Evolutionary conservation across 2,888 invertebrate species (phyloP), one percentile per base, ranked within the genome.

Genomic region (Scaeva pyrastri): DNA sequence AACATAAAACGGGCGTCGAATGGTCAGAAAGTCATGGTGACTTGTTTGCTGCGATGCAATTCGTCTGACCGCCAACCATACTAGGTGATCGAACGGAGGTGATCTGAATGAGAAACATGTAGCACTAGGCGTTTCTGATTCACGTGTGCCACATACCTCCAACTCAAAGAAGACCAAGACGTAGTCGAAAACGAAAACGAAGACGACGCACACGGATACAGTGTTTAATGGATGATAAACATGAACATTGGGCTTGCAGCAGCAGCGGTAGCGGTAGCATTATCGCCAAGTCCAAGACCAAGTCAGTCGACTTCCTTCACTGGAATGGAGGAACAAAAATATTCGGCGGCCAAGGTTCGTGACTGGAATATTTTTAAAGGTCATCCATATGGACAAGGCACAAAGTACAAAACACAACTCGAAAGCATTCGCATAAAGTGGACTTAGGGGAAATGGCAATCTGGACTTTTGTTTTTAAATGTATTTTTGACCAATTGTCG

Each of bases 361-460:
- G 86, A 86, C 86, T 86, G 73, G 81, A 86, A 86, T 86, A 86
- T 86, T 77, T 86, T 86, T 86, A 86, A 76, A 81, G 86, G 86
- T 82, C 81, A 85, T 81, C 85, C 43, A n/a, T 77, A 21, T n/a
- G n/a, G n/a, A n/a, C n/a, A n/a, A n/a, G n/a, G n/a, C n/a, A n/a
- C n/a, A n/a, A n/a, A n/a, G n/a, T n/a, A n/a, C n/a, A n/a, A n/a
- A 39, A 31, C 60, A 70, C 68, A 77, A 16, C 68, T 60, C 19
- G n/a, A 45, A 16, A 52, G 41, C 31, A 31, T 31, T 56, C 19
- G 48, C 43, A 11, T 11, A 45, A 45, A 16, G 43, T 52, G 45
- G 56, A 72, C 41, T 72, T 36, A 14, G 21, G 74, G 74, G 55
- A 64, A 72, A 66, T 66, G 68, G 31, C 56, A 72, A 60, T 80